phyloP scores from a whole-genome alignment of 2,113 vertebrate genomes.

The Lampris megalopsis region DNA sequence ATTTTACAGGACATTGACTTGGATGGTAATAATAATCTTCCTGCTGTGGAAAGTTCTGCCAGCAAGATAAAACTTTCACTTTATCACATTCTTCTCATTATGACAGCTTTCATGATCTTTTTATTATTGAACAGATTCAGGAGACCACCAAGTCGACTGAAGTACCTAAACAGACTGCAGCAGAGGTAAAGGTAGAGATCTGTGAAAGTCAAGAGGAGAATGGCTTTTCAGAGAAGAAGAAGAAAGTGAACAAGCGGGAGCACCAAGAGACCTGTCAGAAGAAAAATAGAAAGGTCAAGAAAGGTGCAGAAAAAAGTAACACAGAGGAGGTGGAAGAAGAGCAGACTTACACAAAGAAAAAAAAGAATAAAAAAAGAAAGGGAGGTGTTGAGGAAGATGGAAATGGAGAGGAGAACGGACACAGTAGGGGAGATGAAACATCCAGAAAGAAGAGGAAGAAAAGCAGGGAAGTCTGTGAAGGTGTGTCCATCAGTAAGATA shows the following conservation, averaged over 20 bases:
- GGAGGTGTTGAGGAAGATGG: slow-evolving; percentile 33
- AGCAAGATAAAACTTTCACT: neutral
- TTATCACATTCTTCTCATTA: neutral
- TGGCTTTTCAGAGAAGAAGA: slow-evolving; percentile 36
- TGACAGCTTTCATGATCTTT: neutral
- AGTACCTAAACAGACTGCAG: slow-evolving; percentile 9
- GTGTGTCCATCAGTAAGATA: slow-evolving; percentile 47
- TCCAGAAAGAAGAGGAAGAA: slow-evolving; percentile 68
- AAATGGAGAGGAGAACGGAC: slow-evolving; percentile 42
- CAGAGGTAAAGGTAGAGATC: slow-evolving; percentile 23
- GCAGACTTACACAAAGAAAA: slow-evolving; percentile 38
- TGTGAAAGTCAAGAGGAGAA: slow-evolving; percentile 46
- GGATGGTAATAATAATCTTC: neutral
- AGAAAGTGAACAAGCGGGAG: slow-evolving; percentile 87
- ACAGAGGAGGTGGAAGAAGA: slow-evolving; percentile 54
- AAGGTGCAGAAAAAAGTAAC: slow-evolving; percentile 60
- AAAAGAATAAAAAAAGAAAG: slow-evolving; percentile 71
- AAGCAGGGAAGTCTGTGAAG: slow-evolving; percentile 70
- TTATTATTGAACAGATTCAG: slow-evolving; percentile 31
- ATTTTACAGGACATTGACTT: too few relatives aligned
- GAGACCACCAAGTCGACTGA: slow-evolving; percentile 16
- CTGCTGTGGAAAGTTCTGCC: neutral
- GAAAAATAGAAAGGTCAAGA: slow-evolving; percentile 83
- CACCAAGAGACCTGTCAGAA: slow-evolving; percentile 88
- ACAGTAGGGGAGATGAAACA: neutral